A percentile compares a stretch with the other conserved stretches of the same genome.
Evolutionary conservation across 1,140 invertebrate species (phyloP).

Genomic region (Drosophila asahinai): DNA sequence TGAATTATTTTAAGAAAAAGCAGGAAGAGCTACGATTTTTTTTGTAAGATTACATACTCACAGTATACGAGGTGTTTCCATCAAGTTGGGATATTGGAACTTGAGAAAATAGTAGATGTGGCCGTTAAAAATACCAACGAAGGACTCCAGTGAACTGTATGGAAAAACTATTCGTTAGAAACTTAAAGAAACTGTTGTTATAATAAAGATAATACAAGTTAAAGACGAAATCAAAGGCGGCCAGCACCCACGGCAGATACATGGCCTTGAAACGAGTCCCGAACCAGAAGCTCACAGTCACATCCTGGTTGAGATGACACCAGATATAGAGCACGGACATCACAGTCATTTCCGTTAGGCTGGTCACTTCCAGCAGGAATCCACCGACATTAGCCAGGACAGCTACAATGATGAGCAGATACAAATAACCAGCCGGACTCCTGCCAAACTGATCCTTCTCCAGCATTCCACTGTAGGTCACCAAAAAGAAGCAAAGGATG

Average conservation of each 20-base stretch:
- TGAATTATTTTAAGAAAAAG: not conserved
- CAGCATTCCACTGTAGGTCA: slow-evolving; percentile 88
- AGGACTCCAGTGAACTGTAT: slow-evolving; percentile 91
- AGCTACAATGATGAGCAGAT: slow-evolving; percentile 98
- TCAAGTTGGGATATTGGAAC: slow-evolving; percentile 94
- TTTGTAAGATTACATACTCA: slow-evolving; percentile 43
- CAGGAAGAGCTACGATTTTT: too few relatives aligned
- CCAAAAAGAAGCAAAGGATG: slow-evolving; percentile 98
- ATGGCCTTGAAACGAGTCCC: slow-evolving; percentile 99
- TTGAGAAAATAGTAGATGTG: slow-evolving; percentile 98
- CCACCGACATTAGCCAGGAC: slow-evolving; percentile 92
- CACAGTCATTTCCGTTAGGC: slow-evolving; percentile 93
- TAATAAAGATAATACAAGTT: slow-evolving; percentile 22
- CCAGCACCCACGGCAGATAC: slow-evolving; percentile 98
- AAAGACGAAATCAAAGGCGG: slow-evolving; percentile 94
- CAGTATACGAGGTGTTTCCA: slow-evolving; percentile 94
- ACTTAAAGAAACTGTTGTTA: not conserved
- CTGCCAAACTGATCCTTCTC: slow-evolving; percentile 96
- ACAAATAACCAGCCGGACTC: slow-evolving; percentile 97
- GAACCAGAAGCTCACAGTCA: slow-evolving; percentile 99
- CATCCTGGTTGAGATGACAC: slow-evolving; percentile 99
- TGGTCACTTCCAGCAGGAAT: slow-evolving; percentile 90
- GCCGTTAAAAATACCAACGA: slow-evolving; percentile 97
- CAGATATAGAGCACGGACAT: slow-evolving; percentile 99
- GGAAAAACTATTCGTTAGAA: too few relatives aligned